Percentiles rank a stretch among this genome's conserved stretches.
Conservation (phyloP, 2,888 invertebrate species). For the Drosophila prostipennis region DNA sequence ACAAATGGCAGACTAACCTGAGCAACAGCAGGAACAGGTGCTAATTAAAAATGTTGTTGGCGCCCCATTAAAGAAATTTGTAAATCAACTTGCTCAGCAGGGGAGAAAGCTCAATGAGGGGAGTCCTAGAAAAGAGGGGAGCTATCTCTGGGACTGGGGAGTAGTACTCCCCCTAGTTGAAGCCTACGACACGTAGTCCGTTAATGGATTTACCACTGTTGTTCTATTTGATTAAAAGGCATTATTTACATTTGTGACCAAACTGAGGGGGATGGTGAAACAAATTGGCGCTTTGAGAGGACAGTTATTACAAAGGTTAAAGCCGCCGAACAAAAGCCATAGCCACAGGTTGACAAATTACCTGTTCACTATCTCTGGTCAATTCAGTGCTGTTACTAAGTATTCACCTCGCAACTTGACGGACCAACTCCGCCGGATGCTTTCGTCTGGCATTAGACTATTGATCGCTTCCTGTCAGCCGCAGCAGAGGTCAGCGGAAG, state of each 20-base stretch:
- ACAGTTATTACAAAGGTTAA: not conserved
- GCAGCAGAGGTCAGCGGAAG: slow-evolving; percentile 22
- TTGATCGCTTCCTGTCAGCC: slow-evolving; percentile 60
- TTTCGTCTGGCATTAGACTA: slow-evolving; percentile 29
- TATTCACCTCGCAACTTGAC: not conserved
- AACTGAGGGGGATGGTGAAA: not conserved
- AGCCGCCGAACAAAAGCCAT: not conserved
- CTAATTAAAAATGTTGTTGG: slow-evolving; percentile 83
- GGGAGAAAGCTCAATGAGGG: slow-evolving; percentile 32
- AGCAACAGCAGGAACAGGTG: slow-evolving; percentile 57
- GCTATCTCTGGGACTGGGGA: not conserved
- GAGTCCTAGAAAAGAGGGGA: not conserved
- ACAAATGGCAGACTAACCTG: slow-evolving; percentile 32
- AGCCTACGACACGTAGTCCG: slow-evolving; percentile 40
- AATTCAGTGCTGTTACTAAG: not conserved
- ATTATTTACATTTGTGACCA: slow-evolving; percentile 45
- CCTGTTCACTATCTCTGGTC: not conserved
- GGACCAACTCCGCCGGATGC: slow-evolving; percentile 1
- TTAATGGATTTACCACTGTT: slow-evolving; percentile 49
- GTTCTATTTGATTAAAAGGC: slow-evolving; percentile 50
- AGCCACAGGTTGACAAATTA: slow-evolving; percentile 20
- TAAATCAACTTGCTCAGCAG: slow-evolving; percentile 61
- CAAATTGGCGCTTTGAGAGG: not conserved
- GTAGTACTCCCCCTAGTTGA: slow-evolving; percentile 3
- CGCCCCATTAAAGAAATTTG: slow-evolving; percentile 82